Evolutionary conservation across 2,113 vertebrate genomes (phyloP).

Genomic region (Synodontis membranacea): DNA sequence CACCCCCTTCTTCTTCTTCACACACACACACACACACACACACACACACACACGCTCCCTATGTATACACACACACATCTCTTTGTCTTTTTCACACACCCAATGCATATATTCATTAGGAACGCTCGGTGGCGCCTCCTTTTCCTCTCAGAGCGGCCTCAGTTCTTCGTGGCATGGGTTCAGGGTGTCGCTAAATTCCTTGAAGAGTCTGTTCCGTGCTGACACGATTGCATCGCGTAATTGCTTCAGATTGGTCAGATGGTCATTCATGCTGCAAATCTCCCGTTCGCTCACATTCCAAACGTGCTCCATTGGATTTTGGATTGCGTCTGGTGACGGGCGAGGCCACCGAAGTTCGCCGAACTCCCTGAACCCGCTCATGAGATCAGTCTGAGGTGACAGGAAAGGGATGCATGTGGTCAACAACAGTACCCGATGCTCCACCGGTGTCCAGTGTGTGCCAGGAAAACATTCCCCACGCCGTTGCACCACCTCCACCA

Average conservation of each 20-base stretch:
- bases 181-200: not conserved
- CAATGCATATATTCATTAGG: not conserved
- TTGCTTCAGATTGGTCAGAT: not conserved
- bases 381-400: not conserved
- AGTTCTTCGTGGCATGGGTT: not conserved
- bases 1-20: slow-evolving; percentile 25
- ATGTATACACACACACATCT: slow-evolving; percentile 14
- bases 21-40: slow-evolving; percentile 36
- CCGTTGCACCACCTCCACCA: not conserved
- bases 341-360: not conserved
- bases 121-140: not conserved
- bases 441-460: not conserved
- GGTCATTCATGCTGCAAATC: not conserved
- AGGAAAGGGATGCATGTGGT: not conserved
- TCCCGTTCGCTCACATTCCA: not conserved
- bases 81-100: not conserved
- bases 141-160: not conserved
- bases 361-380: too few relatives aligned
- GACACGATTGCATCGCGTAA: not conserved
- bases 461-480: not conserved
- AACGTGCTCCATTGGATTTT: not conserved
- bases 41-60: not conserved
- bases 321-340: not conserved
- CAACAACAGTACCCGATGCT: not conserved
- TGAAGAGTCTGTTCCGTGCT: not conserved